Conservation (phyloP, 2,888 invertebrate species). For the Micoletzkya japonica region DNA sequence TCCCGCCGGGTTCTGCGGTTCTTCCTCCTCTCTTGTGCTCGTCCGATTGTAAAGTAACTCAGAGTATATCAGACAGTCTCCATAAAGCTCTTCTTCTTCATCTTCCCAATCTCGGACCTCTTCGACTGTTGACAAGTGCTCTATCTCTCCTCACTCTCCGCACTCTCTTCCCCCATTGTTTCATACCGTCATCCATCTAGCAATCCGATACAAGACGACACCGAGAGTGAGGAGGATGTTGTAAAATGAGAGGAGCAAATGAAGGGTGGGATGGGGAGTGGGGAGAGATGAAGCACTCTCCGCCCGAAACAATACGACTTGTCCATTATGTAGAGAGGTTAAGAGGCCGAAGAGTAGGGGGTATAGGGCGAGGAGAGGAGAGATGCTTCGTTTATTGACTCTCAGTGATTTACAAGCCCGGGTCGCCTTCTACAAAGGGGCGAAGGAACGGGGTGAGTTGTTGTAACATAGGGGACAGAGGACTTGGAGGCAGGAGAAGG, state of each 20-base stretch:
- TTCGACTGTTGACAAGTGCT: no score
- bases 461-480: constrained; percentile 21
- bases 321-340: constrained; percentile 27
- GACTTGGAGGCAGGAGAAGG: neutral
- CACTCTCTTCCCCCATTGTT: no score
- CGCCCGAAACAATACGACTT: constrained; percentile 20
- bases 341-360: no score
- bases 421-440: constrained; percentile 18
- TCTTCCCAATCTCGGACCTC: no score
- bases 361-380: no score
- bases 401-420: constrained; percentile 28
- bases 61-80: no score
- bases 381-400: constrained; percentile 28
- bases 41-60: no score
- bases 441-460: neutral
- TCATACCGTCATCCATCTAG: no score
- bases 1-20: no score
- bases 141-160: neutral
- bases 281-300: constrained; percentile 11
- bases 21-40: no score
- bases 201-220: no score
- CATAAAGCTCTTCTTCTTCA: no score
- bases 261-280: neutral
- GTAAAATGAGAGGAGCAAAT: neutral
- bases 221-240: constrained; percentile 21